Conservation (phyloP, 1,140 invertebrate species). For the Procambarus virginalis region DNA sequence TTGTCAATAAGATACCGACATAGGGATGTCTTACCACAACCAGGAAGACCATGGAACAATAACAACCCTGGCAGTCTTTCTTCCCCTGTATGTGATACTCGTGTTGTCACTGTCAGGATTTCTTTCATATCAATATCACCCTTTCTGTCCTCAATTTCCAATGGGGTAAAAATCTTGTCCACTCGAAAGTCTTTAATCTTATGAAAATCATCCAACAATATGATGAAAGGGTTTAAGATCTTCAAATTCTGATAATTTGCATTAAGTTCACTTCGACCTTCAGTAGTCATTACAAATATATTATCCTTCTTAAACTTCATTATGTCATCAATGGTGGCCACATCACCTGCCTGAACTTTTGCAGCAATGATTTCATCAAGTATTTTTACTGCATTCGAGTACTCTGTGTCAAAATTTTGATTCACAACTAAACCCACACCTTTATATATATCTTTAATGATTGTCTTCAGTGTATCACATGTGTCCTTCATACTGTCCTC, state of each 20-base stretch:
- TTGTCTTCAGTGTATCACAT: not conserved
- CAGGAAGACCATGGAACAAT: not conserved
- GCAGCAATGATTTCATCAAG: constrained; percentile 15
- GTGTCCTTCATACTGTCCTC: not conserved
- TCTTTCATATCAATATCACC: not conserved
- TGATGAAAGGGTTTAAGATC: constrained; percentile 3
- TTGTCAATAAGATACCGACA: not conserved
- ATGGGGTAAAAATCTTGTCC: constrained; percentile 14
- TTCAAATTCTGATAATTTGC: not conserved
- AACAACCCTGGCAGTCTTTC: not conserved
- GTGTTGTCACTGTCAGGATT: not conserved
- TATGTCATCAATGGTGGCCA: not conserved
- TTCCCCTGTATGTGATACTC: not conserved
- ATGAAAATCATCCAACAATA: not conserved
- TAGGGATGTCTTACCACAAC: constrained; percentile 10
- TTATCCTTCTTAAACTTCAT: not conserved
- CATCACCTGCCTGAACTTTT: not conserved
- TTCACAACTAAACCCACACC: not conserved
- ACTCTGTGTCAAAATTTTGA: not conserved
- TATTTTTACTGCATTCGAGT: not conserved
- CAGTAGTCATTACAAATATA: not conserved
- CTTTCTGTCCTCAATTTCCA: not conserved
- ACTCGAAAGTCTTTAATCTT: not conserved
- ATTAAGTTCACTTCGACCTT: not conserved
- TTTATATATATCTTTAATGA: not conserved